phyloP scores from a whole-genome alignment of 2,113 vertebrate species.

The Strix uralensis region DNA sequence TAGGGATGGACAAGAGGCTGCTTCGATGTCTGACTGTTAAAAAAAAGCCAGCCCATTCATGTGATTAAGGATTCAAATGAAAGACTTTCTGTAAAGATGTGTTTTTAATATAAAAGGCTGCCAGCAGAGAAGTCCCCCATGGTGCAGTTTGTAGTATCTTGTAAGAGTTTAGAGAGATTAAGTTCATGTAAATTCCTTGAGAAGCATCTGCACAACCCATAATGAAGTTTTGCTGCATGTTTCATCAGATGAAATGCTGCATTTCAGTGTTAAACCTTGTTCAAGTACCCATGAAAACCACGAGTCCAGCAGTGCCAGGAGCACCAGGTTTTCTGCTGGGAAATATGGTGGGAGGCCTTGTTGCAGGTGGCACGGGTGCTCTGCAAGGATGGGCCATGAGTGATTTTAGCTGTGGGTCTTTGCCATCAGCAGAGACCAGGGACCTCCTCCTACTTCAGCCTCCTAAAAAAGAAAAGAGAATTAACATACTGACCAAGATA shows the following conservation, averaged over 20 bases:
- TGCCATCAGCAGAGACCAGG: not conserved
- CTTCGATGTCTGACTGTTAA: not conserved
- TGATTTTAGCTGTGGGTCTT: not conserved
- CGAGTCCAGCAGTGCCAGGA: not conserved
- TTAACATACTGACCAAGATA: not conserved
- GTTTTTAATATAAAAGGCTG: constrained; percentile 9
- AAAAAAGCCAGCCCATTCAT: not conserved
- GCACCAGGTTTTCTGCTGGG: not conserved
- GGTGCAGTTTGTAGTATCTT: not conserved
- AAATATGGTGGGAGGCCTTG: not conserved
- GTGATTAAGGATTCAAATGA: constrained; percentile 20
- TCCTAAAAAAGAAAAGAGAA: not conserved
- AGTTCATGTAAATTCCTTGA: constrained; percentile 1
- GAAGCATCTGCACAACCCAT: not conserved
- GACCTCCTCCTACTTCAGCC: not conserved
- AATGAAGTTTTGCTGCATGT: not conserved
- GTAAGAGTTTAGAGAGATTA: constrained; percentile 41
- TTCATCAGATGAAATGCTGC: not conserved
- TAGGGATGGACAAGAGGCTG: not conserved
- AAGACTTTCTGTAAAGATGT: not conserved
- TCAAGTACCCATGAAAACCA: not conserved
- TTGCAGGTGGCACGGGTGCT: not conserved
- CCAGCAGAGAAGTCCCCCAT: not conserved
- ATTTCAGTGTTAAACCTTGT: not conserved
- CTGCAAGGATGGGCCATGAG: not conserved